Conservation (phyloP, 2,797 vertebrate genomes). For the Brotula barbata region DNA sequence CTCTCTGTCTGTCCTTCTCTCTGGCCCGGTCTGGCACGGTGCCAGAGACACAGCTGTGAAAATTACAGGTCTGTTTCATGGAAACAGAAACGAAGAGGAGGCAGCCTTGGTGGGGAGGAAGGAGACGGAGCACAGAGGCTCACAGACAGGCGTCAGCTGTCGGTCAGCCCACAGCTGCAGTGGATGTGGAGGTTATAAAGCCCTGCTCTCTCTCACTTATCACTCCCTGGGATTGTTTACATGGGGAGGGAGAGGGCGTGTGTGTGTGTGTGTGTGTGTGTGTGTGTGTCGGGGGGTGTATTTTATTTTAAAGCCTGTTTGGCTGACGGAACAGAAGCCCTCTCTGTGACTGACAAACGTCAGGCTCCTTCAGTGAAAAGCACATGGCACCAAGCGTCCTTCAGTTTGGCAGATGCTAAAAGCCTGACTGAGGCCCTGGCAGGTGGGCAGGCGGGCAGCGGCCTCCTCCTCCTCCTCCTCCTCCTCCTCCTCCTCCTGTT, state of each 20-base stretch:
- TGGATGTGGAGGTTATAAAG: constrained; percentile 61
- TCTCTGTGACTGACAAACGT: constrained; percentile 67
- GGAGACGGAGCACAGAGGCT: constrained; percentile 47
- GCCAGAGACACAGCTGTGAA: constrained; percentile 76
- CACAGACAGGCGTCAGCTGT: constrained; percentile 75
- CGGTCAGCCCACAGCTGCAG: constrained; percentile 74
- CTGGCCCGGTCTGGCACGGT: constrained; percentile 55
- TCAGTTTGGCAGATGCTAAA: constrained; percentile 71
- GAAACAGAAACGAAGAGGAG: constrained; percentile 63
- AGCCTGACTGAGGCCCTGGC: constrained; percentile 65
- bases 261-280: constrained; percentile 21
- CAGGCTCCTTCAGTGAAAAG: constrained; percentile 58
- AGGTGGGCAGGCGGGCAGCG: constrained; percentile 56
- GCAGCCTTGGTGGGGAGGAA: constrained; percentile 32
- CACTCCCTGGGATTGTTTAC: constrained; percentile 72
- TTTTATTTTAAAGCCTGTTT: constrained; percentile 64
- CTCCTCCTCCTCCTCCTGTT: background rate
- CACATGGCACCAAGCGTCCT: constrained; percentile 72
- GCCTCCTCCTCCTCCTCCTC: constrained; percentile 7
- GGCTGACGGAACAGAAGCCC: constrained; percentile 69
- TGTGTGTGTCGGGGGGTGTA: constrained; percentile 11
- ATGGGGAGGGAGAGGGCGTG: constrained; percentile 18
- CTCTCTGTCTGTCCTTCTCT: constrained; percentile 23
- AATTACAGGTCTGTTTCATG: constrained; percentile 76
- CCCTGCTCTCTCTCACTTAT: constrained; percentile 58